Percentiles rank a stretch among this genome's conserved stretches.
Conservation (phyloP, 2,797 vertebrate species). For the Pseudomugil tenellus region DNA sequence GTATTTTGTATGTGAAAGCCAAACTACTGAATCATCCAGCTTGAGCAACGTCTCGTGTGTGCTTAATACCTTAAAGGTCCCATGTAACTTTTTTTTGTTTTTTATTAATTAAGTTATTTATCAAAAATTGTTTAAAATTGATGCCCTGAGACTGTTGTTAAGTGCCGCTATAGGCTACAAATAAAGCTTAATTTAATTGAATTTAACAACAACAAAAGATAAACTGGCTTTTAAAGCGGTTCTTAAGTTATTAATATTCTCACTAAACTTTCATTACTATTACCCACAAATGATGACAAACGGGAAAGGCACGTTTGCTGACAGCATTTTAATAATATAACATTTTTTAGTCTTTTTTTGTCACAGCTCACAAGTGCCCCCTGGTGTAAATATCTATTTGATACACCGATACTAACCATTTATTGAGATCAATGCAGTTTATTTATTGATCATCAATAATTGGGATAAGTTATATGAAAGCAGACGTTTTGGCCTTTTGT, state of each 20-base stretch:
- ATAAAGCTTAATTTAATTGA: too few species aligned
- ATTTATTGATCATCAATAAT: neutral
- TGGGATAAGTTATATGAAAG: neutral
- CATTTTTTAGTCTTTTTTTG: neutral
- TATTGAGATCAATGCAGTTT: neutral
- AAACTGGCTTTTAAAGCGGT: too few species aligned
- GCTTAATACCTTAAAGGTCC: accelerated
- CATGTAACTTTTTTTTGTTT: neutral
- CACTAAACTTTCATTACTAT: neutral
- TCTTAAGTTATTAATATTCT: too few species aligned
- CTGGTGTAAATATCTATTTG: constrained; percentile 56
- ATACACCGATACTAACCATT: neutral
- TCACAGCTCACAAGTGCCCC: constrained; percentile 55
- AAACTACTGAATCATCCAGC: neutral
- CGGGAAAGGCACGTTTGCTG: neutral
- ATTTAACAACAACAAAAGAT: too few species aligned
- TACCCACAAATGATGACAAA: neutral
- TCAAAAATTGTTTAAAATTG: too few species aligned
- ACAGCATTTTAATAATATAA: neutral
- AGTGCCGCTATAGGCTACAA: too few species aligned
- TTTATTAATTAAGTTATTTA: too few species aligned
- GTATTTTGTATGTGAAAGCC: neutral
- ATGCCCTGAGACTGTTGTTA: too few species aligned
- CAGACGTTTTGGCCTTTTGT: neutral
- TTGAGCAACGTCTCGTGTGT: accelerated